Conservation (phyloP, 2,888 invertebrate species). For the Oscheius sp. region DNA sequence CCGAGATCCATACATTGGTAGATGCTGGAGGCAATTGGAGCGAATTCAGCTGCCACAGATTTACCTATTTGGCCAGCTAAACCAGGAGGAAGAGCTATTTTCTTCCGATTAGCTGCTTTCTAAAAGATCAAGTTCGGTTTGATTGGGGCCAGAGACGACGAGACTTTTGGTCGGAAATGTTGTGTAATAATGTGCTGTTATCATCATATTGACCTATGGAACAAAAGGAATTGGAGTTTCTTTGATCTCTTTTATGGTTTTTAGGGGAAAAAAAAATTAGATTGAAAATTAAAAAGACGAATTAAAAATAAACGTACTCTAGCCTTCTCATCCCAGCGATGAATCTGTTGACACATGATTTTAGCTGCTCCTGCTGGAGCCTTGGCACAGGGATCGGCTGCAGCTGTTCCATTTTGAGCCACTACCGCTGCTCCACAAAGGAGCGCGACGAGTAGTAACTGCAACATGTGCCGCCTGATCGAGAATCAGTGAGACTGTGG, state of each 20-base stretch:
- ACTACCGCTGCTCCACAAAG: too few species aligned
- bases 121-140: neutral
- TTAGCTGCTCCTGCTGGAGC: constrained; percentile 60
- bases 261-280: too few species aligned
- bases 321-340: constrained; percentile 64
- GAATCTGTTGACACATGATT: constrained; percentile 63
- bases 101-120: constrained; percentile 49
- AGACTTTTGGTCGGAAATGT: neutral
- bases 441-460: too few species aligned
- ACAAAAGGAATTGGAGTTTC: too few species aligned
- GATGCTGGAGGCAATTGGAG: constrained; percentile 59
- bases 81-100: constrained; percentile 57
- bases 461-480: too few species aligned
- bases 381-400: constrained; percentile 52
- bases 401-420: too few species aligned
- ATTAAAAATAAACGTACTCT: constrained; percentile 41
- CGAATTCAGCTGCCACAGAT: constrained; percentile 54
- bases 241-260: too few species aligned
- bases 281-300: too few species aligned
- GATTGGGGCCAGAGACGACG: neutral
- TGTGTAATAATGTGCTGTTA: neutral
- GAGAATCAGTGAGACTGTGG: too few species aligned
- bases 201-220: too few species aligned
- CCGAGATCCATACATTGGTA: constrained; percentile 66
- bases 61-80: constrained; percentile 37